phyloP scores from a whole-genome alignment of 2,888 invertebrate genomes.

The Adelphocoris suturalis region DNA sequence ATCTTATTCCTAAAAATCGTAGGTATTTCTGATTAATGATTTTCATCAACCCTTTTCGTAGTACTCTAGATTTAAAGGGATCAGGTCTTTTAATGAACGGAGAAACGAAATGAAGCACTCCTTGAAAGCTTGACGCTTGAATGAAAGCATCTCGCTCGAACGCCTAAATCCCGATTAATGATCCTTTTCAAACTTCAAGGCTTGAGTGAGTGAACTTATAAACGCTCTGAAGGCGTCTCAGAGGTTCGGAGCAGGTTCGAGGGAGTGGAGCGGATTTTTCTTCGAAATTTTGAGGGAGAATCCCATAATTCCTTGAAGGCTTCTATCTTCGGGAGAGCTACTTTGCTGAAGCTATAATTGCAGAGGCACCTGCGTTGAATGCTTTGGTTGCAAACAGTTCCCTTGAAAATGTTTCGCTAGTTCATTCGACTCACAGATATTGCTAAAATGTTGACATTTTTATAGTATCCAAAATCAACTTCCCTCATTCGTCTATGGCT shows the following conservation, averaged over 20 bases:
- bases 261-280: constrained; percentile 24
- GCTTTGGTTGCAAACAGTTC: constrained; percentile 33
- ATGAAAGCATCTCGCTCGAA: constrained; percentile 35
- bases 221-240: background rate
- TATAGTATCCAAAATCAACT: too few relatives aligned
- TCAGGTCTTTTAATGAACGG: background rate
- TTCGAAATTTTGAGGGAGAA: constrained; percentile 49
- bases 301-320: constrained; percentile 53
- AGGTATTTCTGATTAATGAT: background rate
- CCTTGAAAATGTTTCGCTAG: constrained; percentile 1
- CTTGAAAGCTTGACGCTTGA: constrained; percentile 36
- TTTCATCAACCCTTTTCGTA: background rate
- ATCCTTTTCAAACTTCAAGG: constrained; percentile 47
- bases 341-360: constrained; percentile 47
- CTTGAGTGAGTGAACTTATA: constrained; percentile 7
- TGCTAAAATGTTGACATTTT: too few relatives aligned
- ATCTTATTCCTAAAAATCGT: background rate
- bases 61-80: background rate
- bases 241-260: background rate
- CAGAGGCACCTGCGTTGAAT: background rate
- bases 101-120: constrained; percentile 4
- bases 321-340: background rate
- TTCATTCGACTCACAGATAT: too few relatives aligned
- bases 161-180: constrained; percentile 54
- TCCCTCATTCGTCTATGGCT: too few relatives aligned